Evolutionary conservation across 2,888 invertebrate species (phyloP), one percentile per base, ranked within the genome.

Genomic region (Nineta flava): DNA sequence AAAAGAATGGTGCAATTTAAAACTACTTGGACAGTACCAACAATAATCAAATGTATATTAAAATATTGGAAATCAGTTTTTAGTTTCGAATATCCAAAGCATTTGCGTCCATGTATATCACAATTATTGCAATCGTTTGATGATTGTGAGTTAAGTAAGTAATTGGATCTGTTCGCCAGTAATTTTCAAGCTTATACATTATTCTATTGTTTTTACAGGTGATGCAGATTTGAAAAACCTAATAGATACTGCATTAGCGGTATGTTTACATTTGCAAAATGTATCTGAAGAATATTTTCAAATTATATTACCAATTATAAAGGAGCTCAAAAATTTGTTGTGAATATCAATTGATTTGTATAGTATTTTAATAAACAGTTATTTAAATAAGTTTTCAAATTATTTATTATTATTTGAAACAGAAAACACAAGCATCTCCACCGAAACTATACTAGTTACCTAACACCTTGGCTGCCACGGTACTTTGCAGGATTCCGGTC

Each of bases 41-140:
- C 74, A 48, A 74, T 76, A 48, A 60, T 79, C 15, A 65, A 68
- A 51, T 73, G 74, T 54, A 63, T 79, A 55, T 66, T 72, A 49
- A 73, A 73, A 58, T 77, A 78, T 60, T 79, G 79, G 78, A 61
- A 69, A 9, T 70, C 75, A 0, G 74, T 78, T 10, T 79, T 79
- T 66, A 66, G 62, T 52, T 71, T 72, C 1, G 53, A 55, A 34
- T 49, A 66, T 21, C 57, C 64, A 51, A 66, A 65, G 52, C 64
- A 65, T 26, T 62, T 57, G 51, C 52, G 54, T 19, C 61, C 58
- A 49, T 54, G 58, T 13, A 53, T 65, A 12, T 58, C 63, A 10
- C 57, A 62, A 50, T 19, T 48, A 15, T 56, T 63, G 17, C 50
- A 55, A 16, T 43, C 50, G 21, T 51, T 60, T 50, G 45, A 62